These are phyloP conservation scores for Vidua chalybeata DNA, from an alignment of 2,113 vertebrate genomes.

Conservation along the genomic window DNA sequence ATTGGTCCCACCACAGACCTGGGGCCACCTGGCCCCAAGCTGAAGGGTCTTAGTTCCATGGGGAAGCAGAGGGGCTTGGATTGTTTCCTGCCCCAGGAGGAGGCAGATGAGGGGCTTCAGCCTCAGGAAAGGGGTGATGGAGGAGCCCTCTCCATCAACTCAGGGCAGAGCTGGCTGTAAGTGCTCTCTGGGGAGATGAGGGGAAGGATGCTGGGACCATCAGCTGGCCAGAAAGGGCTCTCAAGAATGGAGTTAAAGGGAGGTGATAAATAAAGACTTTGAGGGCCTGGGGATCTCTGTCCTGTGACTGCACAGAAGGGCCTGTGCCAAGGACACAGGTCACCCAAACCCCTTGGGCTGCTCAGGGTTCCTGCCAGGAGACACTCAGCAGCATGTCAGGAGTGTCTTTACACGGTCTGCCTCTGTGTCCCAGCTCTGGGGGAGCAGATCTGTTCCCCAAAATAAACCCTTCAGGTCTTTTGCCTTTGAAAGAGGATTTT, in stretches of 20 bases:
- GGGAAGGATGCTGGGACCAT: background rate
- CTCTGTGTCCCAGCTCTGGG: background rate
- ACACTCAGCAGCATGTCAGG: background rate
- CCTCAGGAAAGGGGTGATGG: background rate
- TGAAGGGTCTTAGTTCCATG: background rate
- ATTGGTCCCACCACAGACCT: background rate
- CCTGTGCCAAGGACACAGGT: background rate
- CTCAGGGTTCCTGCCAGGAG: background rate
- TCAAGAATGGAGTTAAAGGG: background rate
- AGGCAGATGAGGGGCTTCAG: background rate
- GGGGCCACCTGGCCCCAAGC: background rate
- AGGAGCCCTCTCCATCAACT: background rate
- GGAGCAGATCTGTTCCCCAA: background rate
- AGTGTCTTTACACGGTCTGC: background rate
- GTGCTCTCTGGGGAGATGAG: background rate
- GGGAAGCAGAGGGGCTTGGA: background rate
- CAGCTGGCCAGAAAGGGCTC: background rate
- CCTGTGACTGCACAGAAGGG: fast-evolving
- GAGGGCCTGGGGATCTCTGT: background rate
- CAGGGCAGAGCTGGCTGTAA: background rate
- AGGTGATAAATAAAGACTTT: background rate
- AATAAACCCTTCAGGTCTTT: background rate
- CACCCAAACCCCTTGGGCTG: background rate
- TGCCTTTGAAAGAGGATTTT: background rate
- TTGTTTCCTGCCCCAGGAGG: background rate